Conservation (phyloP, 2,888 invertebrate genomes). For the Parelbella ahira region DNA sequence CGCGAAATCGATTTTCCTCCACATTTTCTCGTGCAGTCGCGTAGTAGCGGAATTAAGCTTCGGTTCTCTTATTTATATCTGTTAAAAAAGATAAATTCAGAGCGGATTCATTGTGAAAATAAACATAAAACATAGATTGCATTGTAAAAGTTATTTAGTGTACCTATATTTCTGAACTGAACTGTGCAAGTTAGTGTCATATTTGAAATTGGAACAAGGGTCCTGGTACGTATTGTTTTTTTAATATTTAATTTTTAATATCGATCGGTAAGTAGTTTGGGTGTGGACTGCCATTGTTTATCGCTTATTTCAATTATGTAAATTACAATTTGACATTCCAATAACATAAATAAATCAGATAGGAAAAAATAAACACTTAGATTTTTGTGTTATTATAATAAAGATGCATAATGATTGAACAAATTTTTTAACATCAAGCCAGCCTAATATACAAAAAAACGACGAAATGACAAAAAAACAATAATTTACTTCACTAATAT, state of each 20-base stretch:
- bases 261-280: not conserved
- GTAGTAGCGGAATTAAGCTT: constrained; percentile 19
- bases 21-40: constrained; percentile 35
- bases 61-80: constrained; percentile 3
- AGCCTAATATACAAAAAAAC: too few species aligned
- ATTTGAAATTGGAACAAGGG: constrained; percentile 19
- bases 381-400: too few species aligned
- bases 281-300: too few species aligned
- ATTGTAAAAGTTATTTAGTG: not conserved
- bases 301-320: too few species aligned
- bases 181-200: not conserved
- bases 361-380: too few species aligned
- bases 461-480: too few species aligned
- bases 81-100: constrained; percentile 1
- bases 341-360: too few species aligned
- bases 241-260: constrained; percentile 2
- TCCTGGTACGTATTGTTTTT: constrained; percentile 9
- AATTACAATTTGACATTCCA: too few species aligned
- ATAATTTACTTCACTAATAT: too few species aligned
- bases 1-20: constrained; percentile 46
- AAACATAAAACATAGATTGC: constrained; percentile 12
- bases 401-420: too few species aligned
- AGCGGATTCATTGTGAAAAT: constrained; percentile 3
- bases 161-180: constrained; percentile 2
- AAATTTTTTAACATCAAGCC: too few species aligned